phyloP scores from a whole-genome alignment of 2,113 vertebrate genomes.

The Ahaetulla prasina region DNA sequence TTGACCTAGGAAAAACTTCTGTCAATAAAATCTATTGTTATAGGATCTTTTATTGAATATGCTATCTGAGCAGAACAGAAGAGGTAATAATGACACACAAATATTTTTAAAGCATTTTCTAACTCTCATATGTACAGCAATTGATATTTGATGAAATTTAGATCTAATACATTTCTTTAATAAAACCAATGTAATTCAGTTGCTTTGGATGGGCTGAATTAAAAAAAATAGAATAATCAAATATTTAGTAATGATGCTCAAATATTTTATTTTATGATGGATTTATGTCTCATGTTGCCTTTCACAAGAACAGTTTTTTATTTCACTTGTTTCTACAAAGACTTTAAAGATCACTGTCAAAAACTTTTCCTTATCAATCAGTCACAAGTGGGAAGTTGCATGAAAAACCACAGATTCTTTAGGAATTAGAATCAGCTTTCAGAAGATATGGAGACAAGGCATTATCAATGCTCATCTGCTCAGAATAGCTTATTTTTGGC shows the following conservation, averaged over 20 bases:
- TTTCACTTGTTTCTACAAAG: neutral
- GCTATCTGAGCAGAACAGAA: neutral
- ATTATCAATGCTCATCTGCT: neutral
- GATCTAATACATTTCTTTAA: neutral
- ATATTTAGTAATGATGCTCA: neutral
- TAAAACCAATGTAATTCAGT: neutral
- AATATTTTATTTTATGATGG: neutral
- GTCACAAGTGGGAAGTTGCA: neutral
- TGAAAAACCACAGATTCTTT: neutral
- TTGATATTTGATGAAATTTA: neutral
- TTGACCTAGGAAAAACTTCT: neutral
- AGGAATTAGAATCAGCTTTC: neutral
- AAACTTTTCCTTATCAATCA: neutral
- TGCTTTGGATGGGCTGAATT: neutral
- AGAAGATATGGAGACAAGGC: neutral
- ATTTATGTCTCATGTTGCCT: neutral
- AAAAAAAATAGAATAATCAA: neutral
- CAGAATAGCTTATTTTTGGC: neutral
- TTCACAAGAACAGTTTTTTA: neutral
- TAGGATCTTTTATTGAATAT: neutral
- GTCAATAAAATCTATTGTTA: neutral
- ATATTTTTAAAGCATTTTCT: neutral
- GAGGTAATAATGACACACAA: neutral
- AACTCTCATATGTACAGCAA: neutral
- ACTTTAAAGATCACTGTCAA: neutral